A percentile compares a stretch with the other conserved stretches of the same genome.
These are phyloP conservation scores for Aphidoletes aphidimyza DNA, from an alignment of 2,888 invertebrate genomes.

Conservation along the genomic window DNA sequence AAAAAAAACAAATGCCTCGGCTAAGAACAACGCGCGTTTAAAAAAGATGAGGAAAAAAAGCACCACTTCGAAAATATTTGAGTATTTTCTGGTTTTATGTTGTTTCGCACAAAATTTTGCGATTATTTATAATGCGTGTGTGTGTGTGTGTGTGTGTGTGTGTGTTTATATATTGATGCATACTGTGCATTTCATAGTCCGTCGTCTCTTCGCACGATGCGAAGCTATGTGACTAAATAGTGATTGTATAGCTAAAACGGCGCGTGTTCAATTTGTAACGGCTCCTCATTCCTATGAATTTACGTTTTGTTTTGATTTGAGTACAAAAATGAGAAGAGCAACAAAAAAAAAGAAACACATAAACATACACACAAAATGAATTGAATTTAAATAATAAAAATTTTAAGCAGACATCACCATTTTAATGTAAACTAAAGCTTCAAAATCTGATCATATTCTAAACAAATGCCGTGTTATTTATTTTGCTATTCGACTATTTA, in stretches of 20 bases:
- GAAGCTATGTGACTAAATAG: not conserved
- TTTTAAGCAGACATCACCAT: not conserved
- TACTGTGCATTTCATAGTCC: not conserved
- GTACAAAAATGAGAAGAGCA: not conserved
- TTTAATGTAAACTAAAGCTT: not conserved
- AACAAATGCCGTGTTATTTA: no score
- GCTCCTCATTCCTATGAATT: constrained; percentile 1
- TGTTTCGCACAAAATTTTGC: constrained; percentile 16
- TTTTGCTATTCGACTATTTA: no score
- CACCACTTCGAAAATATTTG: not conserved
- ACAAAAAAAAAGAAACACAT: not conserved
- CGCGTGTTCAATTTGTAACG: constrained; percentile 32
- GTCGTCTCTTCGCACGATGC: not conserved
- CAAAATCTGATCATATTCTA: no score
- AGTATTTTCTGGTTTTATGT: not conserved
- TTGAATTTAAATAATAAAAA: not conserved
- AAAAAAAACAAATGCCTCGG: no score
- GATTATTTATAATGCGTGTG: not conserved
- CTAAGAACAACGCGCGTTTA: no score
- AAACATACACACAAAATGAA: no score
- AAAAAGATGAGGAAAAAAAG: not conserved
- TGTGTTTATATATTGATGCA: not conserved
- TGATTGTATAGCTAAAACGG: not conserved
- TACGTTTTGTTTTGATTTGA: constrained; percentile 47
- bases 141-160: not conserved